Evolutionary conservation across 2,888 invertebrate species (phyloP).

Genomic region (Leptogaster cylindrica): DNA sequence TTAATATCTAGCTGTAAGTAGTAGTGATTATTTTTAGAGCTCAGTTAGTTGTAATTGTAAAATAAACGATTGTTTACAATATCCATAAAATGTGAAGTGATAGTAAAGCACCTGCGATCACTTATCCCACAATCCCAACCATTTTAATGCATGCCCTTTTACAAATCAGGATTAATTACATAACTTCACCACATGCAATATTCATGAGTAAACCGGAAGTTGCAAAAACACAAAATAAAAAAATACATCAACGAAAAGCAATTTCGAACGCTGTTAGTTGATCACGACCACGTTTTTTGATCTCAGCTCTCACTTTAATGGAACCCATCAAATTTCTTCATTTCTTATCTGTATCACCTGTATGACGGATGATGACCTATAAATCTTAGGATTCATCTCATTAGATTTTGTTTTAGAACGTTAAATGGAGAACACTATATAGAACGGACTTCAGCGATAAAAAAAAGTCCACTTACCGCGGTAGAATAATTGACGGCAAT

Average conservation of each 20-base stretch:
- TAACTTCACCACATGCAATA: constrained; percentile 22
- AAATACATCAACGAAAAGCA: not conserved
- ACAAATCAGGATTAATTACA: constrained; percentile 19
- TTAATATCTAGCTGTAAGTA: too few relatives aligned
- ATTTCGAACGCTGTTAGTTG: not conserved
- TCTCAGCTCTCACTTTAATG: constrained; percentile 37
- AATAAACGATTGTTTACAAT: too few relatives aligned
- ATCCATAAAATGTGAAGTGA: too few relatives aligned
- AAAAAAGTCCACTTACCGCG: too few relatives aligned
- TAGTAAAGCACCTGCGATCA: too few relatives aligned
- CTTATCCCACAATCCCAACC: too few relatives aligned
- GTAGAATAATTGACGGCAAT: too few relatives aligned
- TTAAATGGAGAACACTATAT: not conserved
- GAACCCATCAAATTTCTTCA: constrained; percentile 28
- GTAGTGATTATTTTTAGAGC: too few relatives aligned
- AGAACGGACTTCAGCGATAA: too few relatives aligned
- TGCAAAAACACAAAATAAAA: not conserved
- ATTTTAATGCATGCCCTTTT: too few relatives aligned
- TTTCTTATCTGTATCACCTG: constrained; percentile 29
- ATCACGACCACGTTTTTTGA: too few relatives aligned
- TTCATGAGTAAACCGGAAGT: constrained; percentile 25
- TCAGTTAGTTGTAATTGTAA: too few relatives aligned
- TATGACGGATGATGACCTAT: constrained; percentile 12
- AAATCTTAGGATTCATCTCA: constrained; percentile 24
- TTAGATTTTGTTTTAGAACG: constrained; percentile 18